Base-by-base conservation (phyloP, 2,113 vertebrate species). In the Thomomys bottae region DNA sequence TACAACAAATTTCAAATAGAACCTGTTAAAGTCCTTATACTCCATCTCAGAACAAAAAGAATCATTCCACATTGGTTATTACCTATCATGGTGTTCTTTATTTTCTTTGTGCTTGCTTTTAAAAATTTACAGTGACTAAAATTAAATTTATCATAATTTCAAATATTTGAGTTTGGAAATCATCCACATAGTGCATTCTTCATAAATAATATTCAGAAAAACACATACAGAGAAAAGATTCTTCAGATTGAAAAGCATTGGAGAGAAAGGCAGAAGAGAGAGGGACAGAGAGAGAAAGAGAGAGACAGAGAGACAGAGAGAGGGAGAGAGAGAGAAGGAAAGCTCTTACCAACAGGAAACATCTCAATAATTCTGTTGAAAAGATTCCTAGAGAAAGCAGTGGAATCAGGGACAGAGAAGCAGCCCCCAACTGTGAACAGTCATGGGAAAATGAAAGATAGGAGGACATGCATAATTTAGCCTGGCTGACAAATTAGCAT, bases 371-470 rank as follows among this genome's bases (percentile, higher is more conserved):
- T 90, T 90, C 86, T 34, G 1, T 18, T 89, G 76, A 40, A 93
- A 96, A 93, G 68, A 84, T 80, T 94, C 94, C 61, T 71, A 92
- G 79, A 94, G 66, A 85, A 63, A 49, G 82, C 87, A 92, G 45
- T 89, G 85, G 91, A 96, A 93, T 70, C 38, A 84, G n/a, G 45
- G 40, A 66, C 84, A 86, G 72, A 92, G 87, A 93, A 85, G 75
- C 86, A 95, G 63, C 86, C 77, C 61, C 93, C 95, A 80, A 90
- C 92, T 95, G 95, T 86, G 95, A 96, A 84, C 64, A 93, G 83
- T 94, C 96, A 94, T 95, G 95, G 96, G 96, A 96, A 96, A 95
- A 87, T 73, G 93, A 93, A 96, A 96, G 92, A 94, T 92, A 90
- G 95, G 57, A 94, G 63, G 42, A 88, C 90, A 94, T 90, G 94